phyloP scores from a whole-genome alignment of 92 coral and sea anemone species.

The Plumapathes pennacea region DNA sequence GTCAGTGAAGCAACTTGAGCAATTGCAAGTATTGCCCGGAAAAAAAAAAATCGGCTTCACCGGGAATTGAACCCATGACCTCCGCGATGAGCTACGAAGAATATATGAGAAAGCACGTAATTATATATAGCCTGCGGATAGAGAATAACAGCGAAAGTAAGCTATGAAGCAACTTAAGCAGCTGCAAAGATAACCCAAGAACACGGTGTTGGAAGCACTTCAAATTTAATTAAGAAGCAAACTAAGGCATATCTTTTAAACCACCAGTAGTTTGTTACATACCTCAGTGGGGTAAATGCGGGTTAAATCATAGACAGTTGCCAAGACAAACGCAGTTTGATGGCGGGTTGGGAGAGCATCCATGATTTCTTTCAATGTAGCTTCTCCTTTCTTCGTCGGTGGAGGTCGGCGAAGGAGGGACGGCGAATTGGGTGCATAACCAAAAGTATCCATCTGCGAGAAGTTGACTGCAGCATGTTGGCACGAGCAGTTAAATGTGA shows the following conservation, averaged over 20 bases:
- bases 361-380: slow-evolving; percentile 55
- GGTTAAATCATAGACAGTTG: slow-evolving; percentile 48
- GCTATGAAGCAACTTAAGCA: too few species aligned
- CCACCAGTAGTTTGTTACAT: too few species aligned
- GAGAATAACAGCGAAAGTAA: too few species aligned
- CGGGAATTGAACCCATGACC: too few species aligned
- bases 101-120: too few species aligned
- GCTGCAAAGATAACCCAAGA: too few species aligned
- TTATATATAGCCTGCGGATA: too few species aligned
- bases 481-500: slow-evolving; percentile 59
- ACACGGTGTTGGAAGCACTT: too few species aligned
- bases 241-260: background rate
- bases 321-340: slow-evolving; percentile 58
- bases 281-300: slow-evolving; percentile 65
- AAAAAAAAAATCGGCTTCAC: too few species aligned
- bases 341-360: slow-evolving; percentile 45
- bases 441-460: slow-evolving; percentile 62
- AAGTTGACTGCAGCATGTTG: slow-evolving; percentile 83
- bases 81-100: too few species aligned
- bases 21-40: too few species aligned
- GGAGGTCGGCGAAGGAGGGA: slow-evolving; percentile 67
- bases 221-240: background rate
- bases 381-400: slow-evolving; percentile 58
- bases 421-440: slow-evolving; percentile 73
- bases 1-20: too few species aligned